These are phyloP conservation scores for Gastracanthus pulcherrimus DNA, from an alignment of 2,888 invertebrate genomes.

Conservation along the genomic window DNA sequence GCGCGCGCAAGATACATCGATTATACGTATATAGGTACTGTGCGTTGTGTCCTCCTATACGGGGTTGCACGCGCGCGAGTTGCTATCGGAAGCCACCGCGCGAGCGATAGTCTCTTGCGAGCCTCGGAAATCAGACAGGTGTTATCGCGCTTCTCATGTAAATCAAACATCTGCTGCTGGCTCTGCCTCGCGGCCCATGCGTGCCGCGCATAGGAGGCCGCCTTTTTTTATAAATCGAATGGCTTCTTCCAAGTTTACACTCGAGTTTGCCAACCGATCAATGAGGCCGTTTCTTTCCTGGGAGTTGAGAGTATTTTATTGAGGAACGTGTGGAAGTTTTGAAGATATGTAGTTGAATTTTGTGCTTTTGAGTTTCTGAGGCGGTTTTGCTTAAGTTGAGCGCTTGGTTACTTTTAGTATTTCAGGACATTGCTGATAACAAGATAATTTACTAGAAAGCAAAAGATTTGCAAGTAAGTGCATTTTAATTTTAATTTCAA, in stretches of 20 bases:
- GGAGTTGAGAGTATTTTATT: too few relatives aligned
- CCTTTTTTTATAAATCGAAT: not conserved
- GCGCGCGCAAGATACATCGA: not conserved
- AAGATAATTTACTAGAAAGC: too few relatives aligned
- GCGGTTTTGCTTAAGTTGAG: too few relatives aligned
- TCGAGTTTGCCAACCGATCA: not conserved
- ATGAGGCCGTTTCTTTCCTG: not conserved
- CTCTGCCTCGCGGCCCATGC: not conserved
- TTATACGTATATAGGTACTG: not conserved
- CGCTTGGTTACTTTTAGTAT: too few relatives aligned
- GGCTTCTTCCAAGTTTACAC: too few relatives aligned
- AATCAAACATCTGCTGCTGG: slow-evolving; percentile 20
- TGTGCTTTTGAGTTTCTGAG: too few relatives aligned
- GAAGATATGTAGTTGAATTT: too few relatives aligned
- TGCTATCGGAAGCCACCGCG: not conserved
- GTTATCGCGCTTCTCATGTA: slow-evolving; percentile 31
- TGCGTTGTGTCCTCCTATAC: not conserved
- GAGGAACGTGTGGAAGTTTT: too few relatives aligned
- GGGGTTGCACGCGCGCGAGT: not conserved
- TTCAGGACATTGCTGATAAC: too few relatives aligned
- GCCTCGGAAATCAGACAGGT: slow-evolving; percentile 27
- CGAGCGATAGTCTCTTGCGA: not conserved
- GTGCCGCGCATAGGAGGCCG: not conserved
- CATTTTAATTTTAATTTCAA: too few relatives aligned
- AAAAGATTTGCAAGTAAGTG: too few relatives aligned